Base-by-base conservation (phyloP, 2,113 vertebrate species). In the Narcine bancroftii region DNA sequence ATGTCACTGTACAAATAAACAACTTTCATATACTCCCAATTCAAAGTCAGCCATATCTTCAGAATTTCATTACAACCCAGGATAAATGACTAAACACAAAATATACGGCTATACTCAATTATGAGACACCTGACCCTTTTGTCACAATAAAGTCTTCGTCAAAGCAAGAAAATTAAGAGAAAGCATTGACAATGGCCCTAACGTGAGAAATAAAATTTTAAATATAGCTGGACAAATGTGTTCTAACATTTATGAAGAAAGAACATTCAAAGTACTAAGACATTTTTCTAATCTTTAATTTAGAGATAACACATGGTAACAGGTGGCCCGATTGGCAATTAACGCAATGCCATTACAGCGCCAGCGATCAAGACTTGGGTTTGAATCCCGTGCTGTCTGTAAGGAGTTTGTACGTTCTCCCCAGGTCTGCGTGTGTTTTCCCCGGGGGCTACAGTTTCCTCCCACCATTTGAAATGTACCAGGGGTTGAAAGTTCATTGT, bases 1-100 rank as follows among this genome's bases (percentile, higher is more conserved):
- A 99, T 92, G 60, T 99, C 99, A 94, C 98, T 99, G 94, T 77
- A 95, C 93, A 47, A 92, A 72, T 1, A 69, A 39, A 89, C 9
- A 83, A 42, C 24, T 77, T 17, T 63, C 29, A 76, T 15, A 53
- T 36, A 63, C n/a, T 29, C 26, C 45, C 36, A 60, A 76, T 33
- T 92, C 63, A 81, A 79, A 85, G 2, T 9, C 15, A 6, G 50
- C 2, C 66, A 69, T 50, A 56, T 36, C 19, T n/a, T 24, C 29
- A 47, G 33, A 45, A 3, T 71, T 75, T 79, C 47, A 69, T 15
- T n/a, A 77, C 17, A 45, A 77, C 39, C n/a, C 75, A 77, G 36
- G 39, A 77, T 6, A 21, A 77, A 24, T 21, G 15, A 42, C 13
- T 21, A 0, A 45, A 77, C 39, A 77, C 19, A 77, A 45, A 3